Base-by-base conservation (phyloP, 2,797 vertebrate genomes). In the Salmo trutta region DNA sequence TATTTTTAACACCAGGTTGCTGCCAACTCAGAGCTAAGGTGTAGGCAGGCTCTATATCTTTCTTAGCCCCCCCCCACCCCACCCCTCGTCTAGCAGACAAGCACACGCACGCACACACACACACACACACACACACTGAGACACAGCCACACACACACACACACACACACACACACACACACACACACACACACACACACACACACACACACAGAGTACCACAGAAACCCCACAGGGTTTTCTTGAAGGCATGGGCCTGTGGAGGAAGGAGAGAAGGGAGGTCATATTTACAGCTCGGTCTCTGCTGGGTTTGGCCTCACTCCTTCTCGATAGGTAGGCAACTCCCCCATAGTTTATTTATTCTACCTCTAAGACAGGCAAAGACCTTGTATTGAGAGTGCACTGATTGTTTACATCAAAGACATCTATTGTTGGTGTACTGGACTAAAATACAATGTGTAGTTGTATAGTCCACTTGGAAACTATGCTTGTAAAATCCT, bases 1-100 rank as follows among this genome's bases (percentile, higher is more conserved):
- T 82, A 77, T 82, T 79, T 79, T 77, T 82, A 82, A 77, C 77
- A 69, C 72, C 73, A 29, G 70, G 51, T 53, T 68, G 21, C 65
- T 73, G 53, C 6, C 74, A 62, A 41, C 64, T 36, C 36, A 67
- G 36, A 67, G 31, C 41, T 47, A 47, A 47, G 41, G 41, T 47
- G n/a, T 47, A 64, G 56, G 47, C 56, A n/a, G 56, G n/a, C 17
- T 19, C 56, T 19, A 59, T 19, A 53, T n/a, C 72, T 62, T 54
- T 62, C 72, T 19, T 15, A 17, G 16, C 19, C 24, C 4, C 53
- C 24, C 33, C 27, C 1, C 24, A 24, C 72, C 17, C 27, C 21
- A 33, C 33, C 33, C 24, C 65, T 41, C 69, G 72, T 31, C 21
- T 54, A 16, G 19, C 41, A 21, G 41, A 47, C 53, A 71, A 33